Evolutionary conservation across 1,140 invertebrate species (phyloP).

Genomic region (Lanistes nyassanus): DNA sequence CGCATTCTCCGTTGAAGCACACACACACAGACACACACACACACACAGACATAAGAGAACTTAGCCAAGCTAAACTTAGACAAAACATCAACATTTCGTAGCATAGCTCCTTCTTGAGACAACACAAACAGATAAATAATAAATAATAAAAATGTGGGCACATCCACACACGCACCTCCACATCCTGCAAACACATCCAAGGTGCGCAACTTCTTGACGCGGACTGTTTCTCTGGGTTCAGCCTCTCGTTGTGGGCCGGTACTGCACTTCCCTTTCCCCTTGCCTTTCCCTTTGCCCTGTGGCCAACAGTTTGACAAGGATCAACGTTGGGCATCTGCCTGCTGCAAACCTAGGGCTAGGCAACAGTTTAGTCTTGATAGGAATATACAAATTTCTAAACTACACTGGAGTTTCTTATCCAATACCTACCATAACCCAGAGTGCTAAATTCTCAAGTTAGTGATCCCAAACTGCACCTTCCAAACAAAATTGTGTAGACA

Average conservation of each 20-base stretch:
- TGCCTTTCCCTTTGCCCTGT: conserved; percentile 70
- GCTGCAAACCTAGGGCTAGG: neutral
- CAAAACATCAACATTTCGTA: neutral
- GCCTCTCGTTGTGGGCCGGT: conserved; percentile 43
- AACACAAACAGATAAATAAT: neutral
- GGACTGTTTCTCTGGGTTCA: conserved; percentile 26
- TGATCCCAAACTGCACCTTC: too few species aligned
- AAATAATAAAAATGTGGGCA: neutral
- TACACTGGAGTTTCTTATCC: too few species aligned
- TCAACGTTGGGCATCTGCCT: neutral
- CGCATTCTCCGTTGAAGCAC: too few species aligned
- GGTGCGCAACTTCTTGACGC: conserved; percentile 70
- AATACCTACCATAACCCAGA: neutral
- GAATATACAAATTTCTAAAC: neutral
- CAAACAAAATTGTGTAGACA: too few species aligned
- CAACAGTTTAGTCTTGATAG: neutral
- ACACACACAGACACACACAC: neutral
- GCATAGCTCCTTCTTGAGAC: too few species aligned
- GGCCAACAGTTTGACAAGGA: neutral
- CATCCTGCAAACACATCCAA: conserved; percentile 92
- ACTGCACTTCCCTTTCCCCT: conserved; percentile 76
- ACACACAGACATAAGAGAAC: neutral
- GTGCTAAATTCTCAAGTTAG: neutral
- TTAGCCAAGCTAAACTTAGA: neutral
- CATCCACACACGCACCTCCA: conserved; percentile 73